Evolutionary conservation across 1,140 invertebrate species (phyloP).

Genomic region (Bombus waltoni): DNA sequence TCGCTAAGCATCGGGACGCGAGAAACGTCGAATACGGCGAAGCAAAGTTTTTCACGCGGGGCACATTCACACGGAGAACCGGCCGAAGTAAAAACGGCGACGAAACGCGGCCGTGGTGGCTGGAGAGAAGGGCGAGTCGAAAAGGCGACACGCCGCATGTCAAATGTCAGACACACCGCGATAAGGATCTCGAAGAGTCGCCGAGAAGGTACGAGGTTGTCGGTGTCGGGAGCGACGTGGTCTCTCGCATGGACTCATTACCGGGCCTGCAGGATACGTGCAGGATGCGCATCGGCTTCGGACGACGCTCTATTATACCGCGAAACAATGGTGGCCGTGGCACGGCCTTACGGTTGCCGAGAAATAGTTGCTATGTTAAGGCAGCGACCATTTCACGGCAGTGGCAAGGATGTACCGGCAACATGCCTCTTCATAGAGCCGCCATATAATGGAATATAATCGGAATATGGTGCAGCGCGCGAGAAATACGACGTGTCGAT

Average conservation of each 20-base stretch:
- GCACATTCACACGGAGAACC: background rate
- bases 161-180: conserved; percentile 55
- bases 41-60: background rate
- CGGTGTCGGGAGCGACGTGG: conserved; percentile 34
- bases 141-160: conserved; percentile 44
- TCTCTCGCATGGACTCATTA: conserved; percentile 46
- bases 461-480: conserved; percentile 11
- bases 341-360: conserved; percentile 26
- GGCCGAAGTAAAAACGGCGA: conserved; percentile 10
- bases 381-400: background rate
- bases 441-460: conserved; percentile 47
- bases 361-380: conserved; percentile 45
- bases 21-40: background rate
- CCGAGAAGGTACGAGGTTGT: conserved; percentile 33
- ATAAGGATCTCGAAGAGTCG: conserved; percentile 52
- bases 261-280: conserved; percentile 31
- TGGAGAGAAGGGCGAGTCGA: background rate
- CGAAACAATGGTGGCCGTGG: conserved; percentile 43
- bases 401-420: background rate
- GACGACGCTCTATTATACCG: conserved; percentile 43
- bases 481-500: conserved; percentile 29
- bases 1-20: background rate
- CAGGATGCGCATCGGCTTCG: conserved; percentile 21
- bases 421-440: conserved; percentile 37
- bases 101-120: background rate